These are phyloP conservation scores for Nemapogon koenigi DNA, from an alignment of 2,888 invertebrate species.

Conservation along the genomic window DNA sequence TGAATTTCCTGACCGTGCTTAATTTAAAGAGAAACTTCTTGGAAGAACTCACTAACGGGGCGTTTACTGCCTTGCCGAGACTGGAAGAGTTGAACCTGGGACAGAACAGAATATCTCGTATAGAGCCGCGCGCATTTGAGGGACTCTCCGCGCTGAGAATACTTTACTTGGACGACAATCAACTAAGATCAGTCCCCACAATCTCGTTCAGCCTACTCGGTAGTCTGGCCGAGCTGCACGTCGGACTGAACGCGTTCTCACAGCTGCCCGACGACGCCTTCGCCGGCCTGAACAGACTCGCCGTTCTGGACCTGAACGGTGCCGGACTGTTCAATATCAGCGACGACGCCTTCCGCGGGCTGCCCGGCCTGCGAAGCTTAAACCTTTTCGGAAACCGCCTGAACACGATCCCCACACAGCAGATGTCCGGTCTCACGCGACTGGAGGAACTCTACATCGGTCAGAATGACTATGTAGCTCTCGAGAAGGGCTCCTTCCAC, in stretches of 20 bases:
- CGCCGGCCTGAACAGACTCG: slow-evolving; percentile 74
- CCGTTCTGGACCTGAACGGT: slow-evolving; percentile 79
- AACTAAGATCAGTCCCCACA: slow-evolving; percentile 78
- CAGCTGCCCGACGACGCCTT: slow-evolving; percentile 80
- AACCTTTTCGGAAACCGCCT: slow-evolving; percentile 84
- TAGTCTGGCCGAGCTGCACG: slow-evolving; percentile 82
- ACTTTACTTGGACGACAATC: slow-evolving; percentile 85
- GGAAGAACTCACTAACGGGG: slow-evolving; percentile 76
- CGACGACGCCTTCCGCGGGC: slow-evolving; percentile 75
- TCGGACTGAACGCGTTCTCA: slow-evolving; percentile 84
- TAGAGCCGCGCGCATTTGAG: slow-evolving; percentile 79
- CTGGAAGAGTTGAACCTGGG: slow-evolving; percentile 87
- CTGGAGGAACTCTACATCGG: slow-evolving; percentile 83
- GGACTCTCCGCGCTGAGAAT: slow-evolving; percentile 79
- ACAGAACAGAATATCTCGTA: slow-evolving; percentile 81
- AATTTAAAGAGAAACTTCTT: slow-evolving; percentile 83
- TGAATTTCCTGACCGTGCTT: slow-evolving; percentile 78
- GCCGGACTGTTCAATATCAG: slow-evolving; percentile 83
- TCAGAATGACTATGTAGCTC: slow-evolving; percentile 77
- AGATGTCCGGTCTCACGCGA: slow-evolving; percentile 72
- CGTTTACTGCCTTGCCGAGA: slow-evolving; percentile 76
- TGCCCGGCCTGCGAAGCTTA: slow-evolving; percentile 76
- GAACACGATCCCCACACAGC: slow-evolving; percentile 75
- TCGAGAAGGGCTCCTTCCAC: slow-evolving; percentile 77
- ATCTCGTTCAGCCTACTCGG: slow-evolving; percentile 74